Base-by-base conservation (phyloP, 1,140 invertebrate species). In the Aphis gossypii region DNA sequence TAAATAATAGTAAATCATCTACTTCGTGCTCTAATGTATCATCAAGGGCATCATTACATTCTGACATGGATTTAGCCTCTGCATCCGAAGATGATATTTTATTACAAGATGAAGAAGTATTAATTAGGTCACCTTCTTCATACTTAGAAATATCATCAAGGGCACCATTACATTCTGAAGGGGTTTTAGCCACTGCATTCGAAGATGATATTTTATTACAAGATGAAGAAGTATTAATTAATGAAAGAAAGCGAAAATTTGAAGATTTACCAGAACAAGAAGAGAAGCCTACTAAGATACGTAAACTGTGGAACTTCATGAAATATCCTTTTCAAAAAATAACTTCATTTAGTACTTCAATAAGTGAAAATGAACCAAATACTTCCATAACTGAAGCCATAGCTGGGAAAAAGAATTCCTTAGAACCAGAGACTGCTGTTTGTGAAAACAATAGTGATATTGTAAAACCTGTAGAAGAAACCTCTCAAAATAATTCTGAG, bases 301-400 rank as follows among this genome's bases (percentile, higher is more conserved):
- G 56, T 41, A 93, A 93, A 54, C 41, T 93, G 6, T 93, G 92
- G 92, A 93, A 93, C 23, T 56, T 93, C 1, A 93, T 93, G 51
- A 93, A 93, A 86, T 86, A 54, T 84, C 92, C 92, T 20, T 93
- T 93, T 84, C 68, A 86, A n/a, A 93, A 84, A 93, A 44, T 93
- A 54, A 44, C 92, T 5, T 41, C 38, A 41, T 56, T 8, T 41
- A 82, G 82, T 56, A 54, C 35, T 41, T 51, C 82, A 18, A 30
- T 56, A 41, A 84, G 41, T 86, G 11, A 83, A 84, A 41, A 93
- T 44, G 20, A 84, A 83, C n/a, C 35, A 60, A 54, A 84, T 84
- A 92, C 41, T 54, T 92, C 91, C 30, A 54, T 54, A 92, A 46
- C 91, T 11, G 91, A 92, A 6, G 35, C 51, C 3, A 21, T 56